A percentile compares a stretch with the other conserved stretches of the same genome.
phyloP scores from a whole-genome alignment of 2,113 vertebrate species.

The Chelonoidis abingdonii region DNA sequence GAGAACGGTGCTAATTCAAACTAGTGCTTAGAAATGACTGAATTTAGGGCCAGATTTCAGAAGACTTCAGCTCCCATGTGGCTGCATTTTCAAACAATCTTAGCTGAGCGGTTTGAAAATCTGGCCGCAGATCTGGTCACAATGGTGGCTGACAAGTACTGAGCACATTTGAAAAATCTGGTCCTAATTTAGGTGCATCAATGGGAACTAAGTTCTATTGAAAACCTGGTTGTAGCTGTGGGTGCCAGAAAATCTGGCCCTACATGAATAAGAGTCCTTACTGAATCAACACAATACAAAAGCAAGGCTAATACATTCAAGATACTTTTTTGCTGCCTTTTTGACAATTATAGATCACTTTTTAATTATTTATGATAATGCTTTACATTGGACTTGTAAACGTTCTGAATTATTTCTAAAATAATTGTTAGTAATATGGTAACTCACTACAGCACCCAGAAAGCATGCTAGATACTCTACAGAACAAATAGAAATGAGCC shows the following conservation, averaged over 20 bases:
- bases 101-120: background rate
- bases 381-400: background rate
- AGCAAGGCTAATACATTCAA: background rate
- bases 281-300: background rate
- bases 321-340: background rate
- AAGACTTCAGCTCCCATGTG: background rate
- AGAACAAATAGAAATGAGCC: background rate
- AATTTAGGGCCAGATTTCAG: background rate
- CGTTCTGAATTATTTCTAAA: background rate
- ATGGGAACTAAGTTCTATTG: background rate
- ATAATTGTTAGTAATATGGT: background rate
- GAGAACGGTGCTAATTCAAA: background rate
- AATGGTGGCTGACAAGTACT: fast-evolving
- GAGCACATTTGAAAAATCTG: background rate
- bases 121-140: background rate
- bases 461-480: background rate
- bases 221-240: background rate
- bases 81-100: background rate
- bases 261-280: background rate
- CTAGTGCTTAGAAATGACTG: background rate
- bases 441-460: background rate
- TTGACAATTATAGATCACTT: background rate
- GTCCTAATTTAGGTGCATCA: background rate
- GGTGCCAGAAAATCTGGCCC: background rate
- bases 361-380: background rate